Evolutionary conservation across 2,113 vertebrate species (phyloP).

Genomic region (Solea solea): DNA sequence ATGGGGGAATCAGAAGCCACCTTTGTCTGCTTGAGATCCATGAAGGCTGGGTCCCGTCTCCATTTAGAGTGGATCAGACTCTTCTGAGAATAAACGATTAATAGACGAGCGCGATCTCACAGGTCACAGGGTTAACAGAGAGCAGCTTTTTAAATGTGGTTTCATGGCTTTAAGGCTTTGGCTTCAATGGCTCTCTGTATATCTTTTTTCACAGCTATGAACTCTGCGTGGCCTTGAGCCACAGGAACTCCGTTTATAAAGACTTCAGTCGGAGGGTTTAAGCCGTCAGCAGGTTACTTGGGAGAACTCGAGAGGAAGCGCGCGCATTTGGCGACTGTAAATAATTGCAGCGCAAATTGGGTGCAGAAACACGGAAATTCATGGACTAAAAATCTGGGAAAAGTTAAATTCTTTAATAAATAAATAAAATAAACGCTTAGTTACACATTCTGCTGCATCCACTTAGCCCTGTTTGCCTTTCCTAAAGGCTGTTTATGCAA

Average conservation of each 20-base stretch:
- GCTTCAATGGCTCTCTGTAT: constrained; percentile 71
- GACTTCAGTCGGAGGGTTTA: constrained; percentile 40
- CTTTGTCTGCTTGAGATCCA: constrained; percentile 75
- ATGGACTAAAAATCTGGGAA: background rate
- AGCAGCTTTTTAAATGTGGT: constrained; percentile 76
- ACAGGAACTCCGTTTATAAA: constrained; percentile 58
- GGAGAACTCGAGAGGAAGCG: constrained; percentile 6
- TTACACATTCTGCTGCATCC: no score
- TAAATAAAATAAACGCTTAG: no score
- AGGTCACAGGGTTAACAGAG: constrained; percentile 70
- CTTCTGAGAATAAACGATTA: constrained; percentile 78
- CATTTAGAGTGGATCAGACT: constrained; percentile 82
- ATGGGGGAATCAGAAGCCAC: constrained; percentile 72
- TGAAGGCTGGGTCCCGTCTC: constrained; percentile 72
- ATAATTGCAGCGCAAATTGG: background rate
- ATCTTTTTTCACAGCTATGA: constrained; percentile 74
- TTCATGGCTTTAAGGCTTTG: constrained; percentile 75
- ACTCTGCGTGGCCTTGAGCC: constrained; percentile 70
- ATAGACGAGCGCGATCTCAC: constrained; percentile 75
- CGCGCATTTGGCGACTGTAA: constrained; percentile 1
- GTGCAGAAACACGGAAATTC: background rate
- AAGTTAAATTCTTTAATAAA: background rate
- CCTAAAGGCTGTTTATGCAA: no score
- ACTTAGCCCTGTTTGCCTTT: no score
- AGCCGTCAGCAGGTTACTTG: constrained; percentile 19